Base-by-base conservation (phyloP, 2,113 vertebrate genomes). In the Hypomesus transpacificus region DNA sequence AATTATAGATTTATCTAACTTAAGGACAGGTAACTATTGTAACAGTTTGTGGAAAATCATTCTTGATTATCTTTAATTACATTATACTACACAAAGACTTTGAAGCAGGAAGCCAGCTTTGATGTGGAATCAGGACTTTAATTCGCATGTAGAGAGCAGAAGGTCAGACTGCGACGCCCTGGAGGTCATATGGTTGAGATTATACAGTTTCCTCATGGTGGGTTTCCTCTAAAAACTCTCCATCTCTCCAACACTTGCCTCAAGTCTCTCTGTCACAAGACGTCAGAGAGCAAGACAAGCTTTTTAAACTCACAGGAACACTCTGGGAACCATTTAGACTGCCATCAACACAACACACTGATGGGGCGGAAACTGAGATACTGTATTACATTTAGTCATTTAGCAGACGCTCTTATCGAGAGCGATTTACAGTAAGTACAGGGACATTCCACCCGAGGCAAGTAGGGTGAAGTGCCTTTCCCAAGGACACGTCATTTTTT, bases 91-190 rank as follows among this genome's bases (percentile, higher is more conserved):
- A 24, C 34, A 59, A 65, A 58, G 56, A 69, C 31, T 66, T 69
- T 14, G 68, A 63, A 67, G 56, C 16, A 70, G 11, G 59, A 61
- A 46, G 7, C 39, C 7, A 2, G 39, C 9, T 24, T 57, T 63
- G 26, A 69, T 63, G 57, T 60, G 53, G 53, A 73, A 70, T 68
- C 21, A 4, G 3, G n/a, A 54, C 11, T 17, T 63, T 60, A 71
- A 59, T 68, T 54, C 46, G 11, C 64, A 3, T 60, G 20, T 53
- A 64, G 39, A n/a, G 52, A 51, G 52, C 20, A 31, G 16, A 70
- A 70, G 62, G 70, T 68, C 58, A 70, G n/a, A 17, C 60, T 65
- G 16, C 13, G 1, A 56, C 67, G 17, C 1, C 22, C 60, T 51
- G 46, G 20, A 21, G 58, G 14, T 24, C 24, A 46, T 2, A 20